Evolutionary conservation across 2,888 invertebrate genomes (phyloP).

Genomic region (Lathronympha strigana): DNA sequence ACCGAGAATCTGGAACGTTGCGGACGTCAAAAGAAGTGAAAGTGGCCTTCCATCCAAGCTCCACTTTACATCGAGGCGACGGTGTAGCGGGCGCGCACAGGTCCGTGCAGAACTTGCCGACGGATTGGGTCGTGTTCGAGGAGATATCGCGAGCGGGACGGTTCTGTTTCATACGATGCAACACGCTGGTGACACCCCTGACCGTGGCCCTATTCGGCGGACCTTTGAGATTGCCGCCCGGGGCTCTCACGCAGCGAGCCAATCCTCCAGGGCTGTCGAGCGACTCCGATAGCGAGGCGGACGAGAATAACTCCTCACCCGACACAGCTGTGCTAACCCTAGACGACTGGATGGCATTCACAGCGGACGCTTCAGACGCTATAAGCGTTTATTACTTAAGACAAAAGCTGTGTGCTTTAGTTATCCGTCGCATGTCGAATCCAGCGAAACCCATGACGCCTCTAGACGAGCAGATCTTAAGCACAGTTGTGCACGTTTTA

Average conservation of each 20-base stretch:
- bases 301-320: constrained; percentile 66
- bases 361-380: constrained; percentile 87
- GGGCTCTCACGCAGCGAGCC: constrained; percentile 72
- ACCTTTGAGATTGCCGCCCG: constrained; percentile 84
- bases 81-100: constrained; percentile 64
- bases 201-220: constrained; percentile 92
- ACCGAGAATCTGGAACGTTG: constrained; percentile 85
- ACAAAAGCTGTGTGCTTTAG: constrained; percentile 89
- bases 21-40: constrained; percentile 86
- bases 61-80: constrained; percentile 85
- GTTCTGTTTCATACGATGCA: constrained; percentile 89
- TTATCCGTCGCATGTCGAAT: constrained; percentile 85
- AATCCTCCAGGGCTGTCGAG: constrained; percentile 77
- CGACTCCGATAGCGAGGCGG: constrained; percentile 77
- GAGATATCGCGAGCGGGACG: constrained; percentile 90
- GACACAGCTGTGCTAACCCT: constrained; percentile 82
- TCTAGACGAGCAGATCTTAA: constrained; percentile 87
- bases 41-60: constrained; percentile 85
- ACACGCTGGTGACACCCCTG: constrained; percentile 91
- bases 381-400: constrained; percentile 87
- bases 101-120: constrained; percentile 81
- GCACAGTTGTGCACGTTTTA: constrained; percentile 86
- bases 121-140: constrained; percentile 94
- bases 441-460: constrained; percentile 83
- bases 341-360: constrained; percentile 91